Base-by-base conservation (phyloP, 1,140 invertebrate genomes). In the Drosophila navojoa region DNA sequence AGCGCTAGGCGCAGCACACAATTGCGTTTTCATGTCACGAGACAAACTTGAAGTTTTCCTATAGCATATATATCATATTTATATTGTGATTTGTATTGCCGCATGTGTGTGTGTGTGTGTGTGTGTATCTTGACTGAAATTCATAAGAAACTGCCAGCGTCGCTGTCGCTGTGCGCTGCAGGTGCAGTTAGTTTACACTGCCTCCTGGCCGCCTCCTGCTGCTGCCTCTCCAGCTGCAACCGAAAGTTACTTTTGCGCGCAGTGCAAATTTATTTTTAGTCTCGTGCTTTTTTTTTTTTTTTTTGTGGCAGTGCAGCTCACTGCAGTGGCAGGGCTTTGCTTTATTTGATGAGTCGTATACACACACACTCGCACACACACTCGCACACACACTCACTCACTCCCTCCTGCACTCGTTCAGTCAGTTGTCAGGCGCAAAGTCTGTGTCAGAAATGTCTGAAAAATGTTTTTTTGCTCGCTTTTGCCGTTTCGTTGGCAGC, bases 231-330 rank as follows among this genome's bases (percentile, higher is more conserved):
- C 27, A 53, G 76, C 52, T 40, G 60, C 25, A 54, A 45, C 62
- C 62, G 64, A 73, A 81, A 81, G 59, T 79, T 67, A 11, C 19
- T 73, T 45, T 45, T 75, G 25, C 60, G 61, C 55, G 45, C 57
- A 47, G 52, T 71, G 78, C 45, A 79, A 79, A 87, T 81, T 72
- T 86, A 86, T 86, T 87, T 86, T 76, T 87, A 86, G 81, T 78
- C 64, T 64, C 38, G 1, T 32, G 9, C 2, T 32, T 7, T 32
- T 32, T 32, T 32, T 32, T 7, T 32, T 32, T 32, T 32, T 75
- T 76, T 16, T 77, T 64, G 55, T 66, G 69, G 70, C 59, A 68
- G 63, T 67, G 71, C 75, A 69, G 74, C 49, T 75, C 49, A 61
- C 67, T 69, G 67, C 78, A 76, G 67, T 78, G 58, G 76, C 54